phyloP scores from a whole-genome alignment of 2,113 vertebrate genomes.

The Nothocercus nigrocapillus region DNA sequence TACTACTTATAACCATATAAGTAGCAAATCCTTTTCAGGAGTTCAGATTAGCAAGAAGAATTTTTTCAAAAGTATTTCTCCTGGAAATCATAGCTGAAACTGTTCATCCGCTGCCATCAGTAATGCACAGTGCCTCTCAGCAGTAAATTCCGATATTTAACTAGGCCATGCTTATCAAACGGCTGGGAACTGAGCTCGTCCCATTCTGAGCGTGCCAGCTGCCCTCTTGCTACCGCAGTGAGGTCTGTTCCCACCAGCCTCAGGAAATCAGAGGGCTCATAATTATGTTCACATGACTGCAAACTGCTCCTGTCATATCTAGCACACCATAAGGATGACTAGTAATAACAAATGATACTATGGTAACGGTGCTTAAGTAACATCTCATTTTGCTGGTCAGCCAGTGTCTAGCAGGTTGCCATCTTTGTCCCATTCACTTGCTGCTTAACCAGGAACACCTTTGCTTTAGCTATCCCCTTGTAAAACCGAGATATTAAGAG shows the following conservation, averaged over 20 bases:
- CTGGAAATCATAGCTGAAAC: neutral
- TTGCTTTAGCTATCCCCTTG: neutral
- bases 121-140: neutral
- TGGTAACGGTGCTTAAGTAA: neutral
- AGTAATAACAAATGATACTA: neutral
- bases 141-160: neutral
- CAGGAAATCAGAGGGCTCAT: neutral
- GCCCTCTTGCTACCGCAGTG: neutral
- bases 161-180: neutral
- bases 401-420: neutral
- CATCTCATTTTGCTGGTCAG: neutral
- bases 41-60: neutral
- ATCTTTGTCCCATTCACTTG: neutral
- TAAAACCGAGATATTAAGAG: neutral
- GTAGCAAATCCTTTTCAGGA: neutral
- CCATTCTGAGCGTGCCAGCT: neutral
- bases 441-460: neutral
- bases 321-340: neutral
- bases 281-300: neutral
- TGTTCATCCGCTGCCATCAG: neutral
- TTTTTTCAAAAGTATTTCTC: neutral
- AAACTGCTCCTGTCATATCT: neutral
- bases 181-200: neutral
- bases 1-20: neutral
- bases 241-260: neutral